phyloP scores from a whole-genome alignment of 2,797 vertebrate genomes.

The Setipinna tenuifilis region DNA sequence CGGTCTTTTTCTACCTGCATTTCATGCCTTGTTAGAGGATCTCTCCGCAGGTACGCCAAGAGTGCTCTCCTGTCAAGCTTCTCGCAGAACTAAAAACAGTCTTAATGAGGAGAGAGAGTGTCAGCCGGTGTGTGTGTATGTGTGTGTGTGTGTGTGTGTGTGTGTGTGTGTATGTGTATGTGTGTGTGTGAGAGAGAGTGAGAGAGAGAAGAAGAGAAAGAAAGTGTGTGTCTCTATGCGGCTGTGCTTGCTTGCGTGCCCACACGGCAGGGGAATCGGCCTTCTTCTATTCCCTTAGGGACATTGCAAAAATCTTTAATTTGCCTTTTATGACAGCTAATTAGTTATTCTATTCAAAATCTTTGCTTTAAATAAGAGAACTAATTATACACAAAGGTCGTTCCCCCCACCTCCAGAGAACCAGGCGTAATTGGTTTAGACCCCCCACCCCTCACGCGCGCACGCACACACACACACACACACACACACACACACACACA shows the following conservation, averaged over 20 bases:
- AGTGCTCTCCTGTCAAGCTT: conserved; percentile 81
- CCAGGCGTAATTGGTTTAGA: conserved; percentile 86
- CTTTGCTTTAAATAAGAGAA: conserved; percentile 94
- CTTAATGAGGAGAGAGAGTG: conserved; percentile 84
- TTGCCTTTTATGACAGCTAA: conserved; percentile 94
- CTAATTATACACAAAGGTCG: conserved; percentile 94
- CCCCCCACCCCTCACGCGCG: conserved; percentile 59
- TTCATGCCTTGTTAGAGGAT: conserved; percentile 86
- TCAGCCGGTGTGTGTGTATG: conserved; percentile 51
- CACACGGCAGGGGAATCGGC: conserved; percentile 63
- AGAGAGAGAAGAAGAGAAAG: background rate
- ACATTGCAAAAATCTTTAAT: conserved; percentile 88
- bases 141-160: conserved; percentile 31
- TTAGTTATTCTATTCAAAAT: conserved; percentile 93
- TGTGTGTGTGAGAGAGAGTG: conserved; percentile 47
- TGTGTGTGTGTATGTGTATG: conserved; percentile 48
- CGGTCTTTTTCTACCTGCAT: conserved; percentile 80
- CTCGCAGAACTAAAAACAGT: conserved; percentile 82
- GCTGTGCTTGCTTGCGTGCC: conserved; percentile 4
- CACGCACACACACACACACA: conserved; percentile 40
- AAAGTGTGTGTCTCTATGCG: background rate
- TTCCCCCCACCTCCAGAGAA: conserved; percentile 79
- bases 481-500: background rate
- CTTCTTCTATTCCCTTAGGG: conserved; percentile 78
- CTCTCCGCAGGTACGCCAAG: conserved; percentile 78